phyloP scores from a whole-genome alignment of 2,113 vertebrate genomes.

The Scopus umbretta region DNA sequence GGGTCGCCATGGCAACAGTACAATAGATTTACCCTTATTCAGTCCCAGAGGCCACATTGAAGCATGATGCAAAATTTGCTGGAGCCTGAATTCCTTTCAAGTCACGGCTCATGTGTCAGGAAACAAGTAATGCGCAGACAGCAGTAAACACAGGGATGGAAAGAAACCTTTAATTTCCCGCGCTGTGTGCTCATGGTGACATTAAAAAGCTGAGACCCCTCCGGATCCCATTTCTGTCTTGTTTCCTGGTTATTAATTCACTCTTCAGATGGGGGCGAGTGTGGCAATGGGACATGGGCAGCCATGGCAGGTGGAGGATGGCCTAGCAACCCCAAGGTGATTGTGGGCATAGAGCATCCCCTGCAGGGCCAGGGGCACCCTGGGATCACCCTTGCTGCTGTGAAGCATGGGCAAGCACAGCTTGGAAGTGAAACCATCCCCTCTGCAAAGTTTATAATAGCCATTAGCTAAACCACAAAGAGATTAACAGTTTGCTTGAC shows the following conservation, averaged over 20 bases:
- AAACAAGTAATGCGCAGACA: conserved; percentile 74
- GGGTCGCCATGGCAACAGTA: conserved; percentile 91
- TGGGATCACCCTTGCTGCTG: no score
- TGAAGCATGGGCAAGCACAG: neutral
- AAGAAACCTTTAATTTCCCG: conserved; percentile 67
- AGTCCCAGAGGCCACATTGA: conserved; percentile 83
- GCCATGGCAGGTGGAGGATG: neutral
- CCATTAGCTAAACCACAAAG: neutral
- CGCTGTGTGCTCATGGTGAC: conserved; percentile 59
- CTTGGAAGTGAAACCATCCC: neutral
- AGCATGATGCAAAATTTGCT: conserved; percentile 74
- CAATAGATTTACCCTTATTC: conserved; percentile 92
- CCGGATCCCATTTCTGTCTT: conserved; percentile 80
- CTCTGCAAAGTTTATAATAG: conserved; percentile 25
- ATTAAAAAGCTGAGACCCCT: conserved; percentile 76
- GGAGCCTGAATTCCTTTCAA: conserved; percentile 79
- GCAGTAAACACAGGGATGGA: conserved; percentile 61
- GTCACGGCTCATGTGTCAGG: conserved; percentile 76
- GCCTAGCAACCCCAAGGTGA: neutral
- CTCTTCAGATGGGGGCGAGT: conserved; percentile 2
- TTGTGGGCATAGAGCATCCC: accelerated
- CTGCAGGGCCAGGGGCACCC: accelerated
- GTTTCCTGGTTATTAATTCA: conserved; percentile 69
- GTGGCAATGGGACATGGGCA: no score
- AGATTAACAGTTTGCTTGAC: conserved; percentile 25